Percentiles rank a stretch among this genome's conserved stretches.
Conservation (phyloP, 2,888 invertebrate genomes). For the Pterostichus madidus region DNA sequence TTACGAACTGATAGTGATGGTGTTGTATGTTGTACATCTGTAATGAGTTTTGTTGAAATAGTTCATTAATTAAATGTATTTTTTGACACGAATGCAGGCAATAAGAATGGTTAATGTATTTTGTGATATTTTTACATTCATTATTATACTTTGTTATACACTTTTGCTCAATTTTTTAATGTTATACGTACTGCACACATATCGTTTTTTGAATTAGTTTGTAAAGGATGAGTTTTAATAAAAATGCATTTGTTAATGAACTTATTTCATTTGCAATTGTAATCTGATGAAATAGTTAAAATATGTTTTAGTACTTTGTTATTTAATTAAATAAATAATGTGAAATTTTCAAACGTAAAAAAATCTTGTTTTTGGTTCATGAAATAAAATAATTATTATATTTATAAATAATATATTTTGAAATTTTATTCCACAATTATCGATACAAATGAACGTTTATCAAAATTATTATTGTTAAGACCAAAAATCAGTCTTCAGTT, state of each 20-base stretch:
- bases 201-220: slow-evolving; percentile 35
- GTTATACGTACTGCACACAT: slow-evolving; percentile 59
- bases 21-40: slow-evolving; percentile 45
- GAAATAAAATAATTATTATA: slow-evolving; percentile 20
- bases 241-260: slow-evolving; percentile 44
- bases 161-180: slow-evolving; percentile 54
- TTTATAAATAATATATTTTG: slow-evolving; percentile 43
- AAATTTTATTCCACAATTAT: slow-evolving; percentile 57
- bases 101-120: slow-evolving; percentile 47
- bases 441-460: slow-evolving; percentile 54
- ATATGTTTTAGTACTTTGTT: slow-evolving; percentile 64
- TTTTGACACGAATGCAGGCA: neutral
- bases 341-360: slow-evolving; percentile 41
- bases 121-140: slow-evolving; percentile 59
- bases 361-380: slow-evolving; percentile 10
- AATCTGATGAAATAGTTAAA: slow-evolving; percentile 36
- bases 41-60: slow-evolving; percentile 44
- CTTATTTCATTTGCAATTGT: neutral
- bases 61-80: slow-evolving; percentile 60
- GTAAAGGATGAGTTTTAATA: neutral
- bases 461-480: slow-evolving; percentile 62
- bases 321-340: slow-evolving; percentile 59
- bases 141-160: slow-evolving; percentile 33
- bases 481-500: slow-evolving; percentile 61
- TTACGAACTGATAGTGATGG: slow-evolving; percentile 47